Evolutionary conservation across 2,888 invertebrate genomes (phyloP), one percentile per base, ranked within the genome.

Genomic region (Agonopterix heracliana): DNA sequence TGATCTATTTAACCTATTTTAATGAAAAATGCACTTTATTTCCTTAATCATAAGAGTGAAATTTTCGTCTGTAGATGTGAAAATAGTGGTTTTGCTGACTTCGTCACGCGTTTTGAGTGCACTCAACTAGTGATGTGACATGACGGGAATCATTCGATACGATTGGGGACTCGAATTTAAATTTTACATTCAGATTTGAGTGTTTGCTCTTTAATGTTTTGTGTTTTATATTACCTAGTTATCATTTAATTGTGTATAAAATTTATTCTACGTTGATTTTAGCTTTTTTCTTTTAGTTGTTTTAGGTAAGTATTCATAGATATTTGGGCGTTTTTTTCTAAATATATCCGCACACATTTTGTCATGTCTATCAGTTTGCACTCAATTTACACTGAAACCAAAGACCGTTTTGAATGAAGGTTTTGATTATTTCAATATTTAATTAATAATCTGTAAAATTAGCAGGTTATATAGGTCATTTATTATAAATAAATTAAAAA

Each of bases 41-140:
- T 26, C 7, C 7, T 7, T 26, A 26, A 34, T 3, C 12, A 48
- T 38, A 38, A 38, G 10, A 2, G n/a, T n/a, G 38, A 38, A 1
- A 38, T 38, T 9, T n/a, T n/a, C 3, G 10, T 5, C 10, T 4
- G 38, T 9, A 4, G n/a, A 38, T n/a, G 38, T 1, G 3, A 38
- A 38, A 38, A 26, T 26, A 26, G 26, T 26, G 5, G 26, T 7
- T 5, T 26, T 26, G 26, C 9, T n/a, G 38, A 13, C 55, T 76
- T 69, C 66, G 78, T 68, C 57, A 72, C 69, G 75, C 68, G 55
- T 65, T 67, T 74, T 67, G 69, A 74, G 71, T 70, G 77, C 78
- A 74, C 66, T 76, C 66, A 54, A 64, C 57, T 65, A 66, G 66
- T 64, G 65, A 56, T 64, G 67, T 63, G 67, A 68, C 65, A 59